A percentile compares a stretch with the other conserved stretches of the same genome.
Evolutionary conservation across 2,113 vertebrate species (phyloP).

Genomic region (Podiceps cristatus): DNA sequence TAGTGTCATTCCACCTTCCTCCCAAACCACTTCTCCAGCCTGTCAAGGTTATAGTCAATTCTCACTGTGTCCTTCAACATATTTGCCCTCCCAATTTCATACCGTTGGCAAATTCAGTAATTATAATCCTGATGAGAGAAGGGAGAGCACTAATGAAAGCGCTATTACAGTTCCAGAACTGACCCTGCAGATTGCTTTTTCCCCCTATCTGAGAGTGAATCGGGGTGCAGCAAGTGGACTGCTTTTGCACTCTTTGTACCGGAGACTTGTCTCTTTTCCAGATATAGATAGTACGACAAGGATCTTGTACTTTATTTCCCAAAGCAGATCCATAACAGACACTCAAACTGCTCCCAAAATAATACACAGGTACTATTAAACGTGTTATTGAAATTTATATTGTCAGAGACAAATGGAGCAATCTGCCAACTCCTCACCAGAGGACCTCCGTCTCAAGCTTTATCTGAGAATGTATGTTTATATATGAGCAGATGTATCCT

Average conservation of each 20-base stretch:
- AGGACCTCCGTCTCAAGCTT: background rate
- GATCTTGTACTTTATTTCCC: background rate
- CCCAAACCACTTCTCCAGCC: background rate
- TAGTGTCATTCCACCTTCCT: background rate
- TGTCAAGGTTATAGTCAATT: background rate
- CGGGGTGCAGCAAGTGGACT: rapidly evolving
- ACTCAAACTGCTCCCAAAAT: background rate
- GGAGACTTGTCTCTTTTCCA: background rate
- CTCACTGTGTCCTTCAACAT: background rate
- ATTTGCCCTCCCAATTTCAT: background rate
- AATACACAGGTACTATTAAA: background rate
- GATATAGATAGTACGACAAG: background rate
- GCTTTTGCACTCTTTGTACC: background rate
- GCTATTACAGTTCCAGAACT: background rate
- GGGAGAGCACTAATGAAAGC: background rate
- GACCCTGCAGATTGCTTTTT: background rate
- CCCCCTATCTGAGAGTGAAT: no score
- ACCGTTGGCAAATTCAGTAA: background rate
- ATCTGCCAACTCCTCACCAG: background rate
- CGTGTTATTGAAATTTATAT: background rate
- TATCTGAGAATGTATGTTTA: background rate
- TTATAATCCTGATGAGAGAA: background rate
- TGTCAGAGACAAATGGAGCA: background rate
- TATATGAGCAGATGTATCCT: background rate
- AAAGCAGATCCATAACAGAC: background rate